These are phyloP conservation scores for Zosterops hypoxanthus DNA, from an alignment of 2,113 vertebrate genomes.

Conservation along the genomic window DNA sequence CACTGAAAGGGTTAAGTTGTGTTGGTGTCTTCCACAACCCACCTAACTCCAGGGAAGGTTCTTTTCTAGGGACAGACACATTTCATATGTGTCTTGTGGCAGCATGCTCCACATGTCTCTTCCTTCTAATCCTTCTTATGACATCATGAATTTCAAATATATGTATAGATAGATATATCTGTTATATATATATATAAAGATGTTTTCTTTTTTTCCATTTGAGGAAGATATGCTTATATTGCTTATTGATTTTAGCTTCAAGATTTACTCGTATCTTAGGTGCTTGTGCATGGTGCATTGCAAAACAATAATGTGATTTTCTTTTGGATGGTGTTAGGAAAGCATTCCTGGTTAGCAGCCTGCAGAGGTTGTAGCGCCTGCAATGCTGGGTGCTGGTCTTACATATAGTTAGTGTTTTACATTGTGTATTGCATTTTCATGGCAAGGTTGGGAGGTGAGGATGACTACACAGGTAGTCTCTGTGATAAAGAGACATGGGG, in stretches of 20 bases:
- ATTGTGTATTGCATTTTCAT: not conserved
- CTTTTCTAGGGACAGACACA: not conserved
- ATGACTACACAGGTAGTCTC: not conserved
- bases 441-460: not conserved
- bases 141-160: not conserved
- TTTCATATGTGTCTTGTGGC: not conserved
- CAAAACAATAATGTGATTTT: not conserved
- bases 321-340: not conserved
- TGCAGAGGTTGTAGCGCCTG: not conserved
- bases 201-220: not conserved
- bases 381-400: not conserved
- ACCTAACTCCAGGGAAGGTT: not conserved
- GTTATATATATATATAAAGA: not conserved
- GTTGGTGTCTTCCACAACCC: not conserved
- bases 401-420: not conserved
- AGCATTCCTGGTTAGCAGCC: not conserved
- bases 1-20: not conserved
- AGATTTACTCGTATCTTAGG: not conserved
- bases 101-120: not conserved
- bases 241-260: not conserved
- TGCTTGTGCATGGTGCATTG: not conserved
- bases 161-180: not conserved
- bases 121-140: not conserved
- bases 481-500: not conserved
- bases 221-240: not conserved